These are phyloP conservation scores for Phragmatobia fuliginosa DNA, from an alignment of 2,888 invertebrate species.

Conservation along the genomic window DNA sequence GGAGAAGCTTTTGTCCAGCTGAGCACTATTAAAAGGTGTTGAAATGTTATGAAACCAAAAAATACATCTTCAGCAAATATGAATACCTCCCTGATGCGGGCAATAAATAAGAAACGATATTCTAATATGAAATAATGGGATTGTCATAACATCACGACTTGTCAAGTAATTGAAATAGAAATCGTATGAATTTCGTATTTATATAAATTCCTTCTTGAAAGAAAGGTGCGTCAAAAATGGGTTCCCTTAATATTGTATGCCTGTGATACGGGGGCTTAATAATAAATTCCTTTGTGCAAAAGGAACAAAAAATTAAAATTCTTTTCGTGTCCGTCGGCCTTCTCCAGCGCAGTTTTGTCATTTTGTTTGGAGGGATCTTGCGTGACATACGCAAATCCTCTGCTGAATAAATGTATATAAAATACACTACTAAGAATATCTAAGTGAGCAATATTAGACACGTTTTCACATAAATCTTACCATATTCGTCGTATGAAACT, in stretches of 20 bases:
- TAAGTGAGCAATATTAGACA: slow-evolving; percentile 50
- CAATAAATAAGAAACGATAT: slow-evolving; percentile 44
- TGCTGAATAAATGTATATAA: slow-evolving; percentile 50
- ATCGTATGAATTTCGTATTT: slow-evolving; percentile 64
- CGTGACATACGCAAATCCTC: slow-evolving; percentile 73
- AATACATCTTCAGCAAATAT: slow-evolving; percentile 6
- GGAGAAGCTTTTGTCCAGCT: too few species aligned
- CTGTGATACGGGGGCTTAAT: slow-evolving; percentile 74
- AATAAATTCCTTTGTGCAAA: slow-evolving; percentile 81
- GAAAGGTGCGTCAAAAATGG: slow-evolving; percentile 67
- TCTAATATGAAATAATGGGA: slow-evolving; percentile 46
- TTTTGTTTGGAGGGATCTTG: slow-evolving; percentile 74
- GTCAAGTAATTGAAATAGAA: slow-evolving; percentile 66
- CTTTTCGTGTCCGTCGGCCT: slow-evolving; percentile 71
- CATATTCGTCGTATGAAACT: slow-evolving; percentile 41
- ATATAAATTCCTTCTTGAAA: slow-evolving; percentile 69
- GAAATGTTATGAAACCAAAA: not conserved
- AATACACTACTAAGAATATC: slow-evolving; percentile 47
- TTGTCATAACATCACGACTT: slow-evolving; percentile 53
- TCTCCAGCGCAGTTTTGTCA: slow-evolving; percentile 75
- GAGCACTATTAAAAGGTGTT: too few species aligned
- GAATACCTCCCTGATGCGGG: slow-evolving; percentile 29
- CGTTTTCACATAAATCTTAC: slow-evolving; percentile 52
- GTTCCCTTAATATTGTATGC: slow-evolving; percentile 72
- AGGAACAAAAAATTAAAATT: slow-evolving; percentile 82